Base-by-base conservation (phyloP, 2,113 vertebrate genomes). In the Ursus arctos region DNA sequence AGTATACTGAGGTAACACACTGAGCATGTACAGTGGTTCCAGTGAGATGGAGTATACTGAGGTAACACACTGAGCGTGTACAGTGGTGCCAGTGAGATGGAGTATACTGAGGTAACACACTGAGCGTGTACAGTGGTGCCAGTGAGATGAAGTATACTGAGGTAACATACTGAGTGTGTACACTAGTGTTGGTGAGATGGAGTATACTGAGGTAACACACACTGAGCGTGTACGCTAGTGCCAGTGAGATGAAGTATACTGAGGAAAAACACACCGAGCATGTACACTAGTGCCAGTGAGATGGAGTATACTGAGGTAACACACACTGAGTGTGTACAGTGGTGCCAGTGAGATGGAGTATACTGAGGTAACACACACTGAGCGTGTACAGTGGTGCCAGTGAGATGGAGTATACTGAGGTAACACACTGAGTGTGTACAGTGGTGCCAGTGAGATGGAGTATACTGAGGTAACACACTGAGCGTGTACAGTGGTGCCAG, bases 141-240 rank as follows among this genome's bases (percentile, higher is more conserved):
- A 10, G 12, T 14, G 31, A 93, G 59, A 57, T 15, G 9, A 4
- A 71, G 33, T 36, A 26, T 3, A 40, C 69, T 9, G 67, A 71
- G 69, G 69, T 36, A 71, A 71, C 18, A n/a, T 9, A 36, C 36
- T 16, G 61, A 87, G 24, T 1, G 49, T 0, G 5, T 14, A 86
- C 0, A 76, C 4, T 12, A 1, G 19, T 40, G 10, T 36, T 1
- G 0, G 0, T 72, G n/a, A 40, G 69, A 9, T 22, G 69, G 22
- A 72, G 69, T 36, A 40, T 7, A 72, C 19, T 9, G n/a, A 71
- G 69, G n/a, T 72, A 40, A 72, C 36, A 71, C 36, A 71, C 19
- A 43, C 15, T 12, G 69, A 80, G 24, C 1, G 55, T 0, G 5
- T 22, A 82, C 0, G 65, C 18, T 19, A 47, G 24, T 79, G 21